A percentile compares a stretch with the other conserved stretches of the same genome.
Conservation (phyloP, 2,888 invertebrate species). For the Aelia acuminata region DNA sequence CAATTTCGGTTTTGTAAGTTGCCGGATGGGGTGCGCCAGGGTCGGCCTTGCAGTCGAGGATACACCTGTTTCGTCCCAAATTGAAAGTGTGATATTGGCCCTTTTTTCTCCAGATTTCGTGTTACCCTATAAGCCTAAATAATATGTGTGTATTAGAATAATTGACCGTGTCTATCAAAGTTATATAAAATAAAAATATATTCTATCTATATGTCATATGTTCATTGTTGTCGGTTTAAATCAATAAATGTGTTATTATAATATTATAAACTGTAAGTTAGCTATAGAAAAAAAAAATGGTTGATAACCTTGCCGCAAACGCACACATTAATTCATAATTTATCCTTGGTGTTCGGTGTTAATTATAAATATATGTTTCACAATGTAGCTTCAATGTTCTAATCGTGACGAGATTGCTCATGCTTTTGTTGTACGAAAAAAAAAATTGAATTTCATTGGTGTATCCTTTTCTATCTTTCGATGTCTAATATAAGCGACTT, state of each 20-base stretch:
- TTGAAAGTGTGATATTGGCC: not conserved
- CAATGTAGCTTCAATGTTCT: conserved; percentile 15
- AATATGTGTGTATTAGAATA: not conserved
- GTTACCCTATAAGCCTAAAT: not conserved
- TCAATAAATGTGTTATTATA: conserved; percentile 12
- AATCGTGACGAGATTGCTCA: not conserved
- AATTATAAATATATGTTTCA: not conserved
- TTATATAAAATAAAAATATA: not conserved
- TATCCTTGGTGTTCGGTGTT: not conserved
- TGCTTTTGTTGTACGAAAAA: not conserved
- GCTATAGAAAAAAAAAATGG: not conserved
- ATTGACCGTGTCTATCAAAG: not conserved
- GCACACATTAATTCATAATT: conserved; percentile 43
- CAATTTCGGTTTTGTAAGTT: not conserved
- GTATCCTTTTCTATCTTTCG: not conserved
- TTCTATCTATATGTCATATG: conserved; percentile 18
- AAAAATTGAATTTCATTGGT: not conserved
- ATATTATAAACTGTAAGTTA: not conserved
- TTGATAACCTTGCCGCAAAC: conserved; percentile 33
- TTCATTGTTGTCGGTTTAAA: not conserved
- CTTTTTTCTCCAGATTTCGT: not conserved
- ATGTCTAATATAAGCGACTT: conserved; percentile 17
- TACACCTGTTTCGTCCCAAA: not conserved
- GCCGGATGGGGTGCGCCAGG: not conserved
- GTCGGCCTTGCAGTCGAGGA: not conserved